These are phyloP conservation scores for Drosophila infuscata DNA, from an alignment of 2,888 invertebrate genomes.

Conservation along the genomic window DNA sequence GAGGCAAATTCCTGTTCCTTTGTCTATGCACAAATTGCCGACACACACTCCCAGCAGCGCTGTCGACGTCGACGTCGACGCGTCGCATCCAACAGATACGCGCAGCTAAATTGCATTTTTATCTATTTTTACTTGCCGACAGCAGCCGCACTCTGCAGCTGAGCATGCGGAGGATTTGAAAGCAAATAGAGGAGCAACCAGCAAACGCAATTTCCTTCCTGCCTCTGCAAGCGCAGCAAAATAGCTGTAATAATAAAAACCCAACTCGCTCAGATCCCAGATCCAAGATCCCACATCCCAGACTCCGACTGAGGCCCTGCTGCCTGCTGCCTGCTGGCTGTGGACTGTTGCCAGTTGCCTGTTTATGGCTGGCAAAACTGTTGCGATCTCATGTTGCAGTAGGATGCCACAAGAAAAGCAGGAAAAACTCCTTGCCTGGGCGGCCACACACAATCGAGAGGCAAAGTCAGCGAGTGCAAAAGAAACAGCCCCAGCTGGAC, in stretches of 20 bases:
- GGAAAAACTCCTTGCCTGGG: conserved; percentile 75
- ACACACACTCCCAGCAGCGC: conserved; percentile 46
- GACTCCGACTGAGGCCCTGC: conserved; percentile 1
- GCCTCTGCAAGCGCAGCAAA: conserved; percentile 48
- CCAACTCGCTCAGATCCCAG: conserved; percentile 23
- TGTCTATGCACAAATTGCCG: conserved; percentile 79
- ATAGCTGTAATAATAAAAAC: conserved; percentile 74
- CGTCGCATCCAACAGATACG: conserved; percentile 42
- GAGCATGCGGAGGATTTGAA: conserved; percentile 70
- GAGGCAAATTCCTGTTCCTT: conserved; percentile 76
- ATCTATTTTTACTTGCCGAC: conserved; percentile 79
- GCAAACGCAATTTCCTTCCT: conserved; percentile 71
- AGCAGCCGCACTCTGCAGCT: conserved; percentile 30
- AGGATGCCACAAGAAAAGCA: conserved; percentile 79
- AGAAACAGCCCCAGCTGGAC: conserved; percentile 21
- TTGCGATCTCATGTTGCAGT: conserved; percentile 45
- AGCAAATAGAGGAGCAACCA: conserved; percentile 43
- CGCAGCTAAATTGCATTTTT: conserved; percentile 76
- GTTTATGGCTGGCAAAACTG: conserved; percentile 35
- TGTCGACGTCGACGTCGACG: conserved; percentile 6
- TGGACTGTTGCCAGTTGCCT: conserved; percentile 8
- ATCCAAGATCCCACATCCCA: conserved; percentile 7
- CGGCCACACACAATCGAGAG: conserved; percentile 19
- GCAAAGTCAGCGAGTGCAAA: conserved; percentile 4
- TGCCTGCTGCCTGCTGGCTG: conserved; percentile 10